Evolutionary conservation across 2,797 vertebrate species (phyloP), one percentile per base, ranked within the genome.

Genomic region (Numenius phaeopus): DNA sequence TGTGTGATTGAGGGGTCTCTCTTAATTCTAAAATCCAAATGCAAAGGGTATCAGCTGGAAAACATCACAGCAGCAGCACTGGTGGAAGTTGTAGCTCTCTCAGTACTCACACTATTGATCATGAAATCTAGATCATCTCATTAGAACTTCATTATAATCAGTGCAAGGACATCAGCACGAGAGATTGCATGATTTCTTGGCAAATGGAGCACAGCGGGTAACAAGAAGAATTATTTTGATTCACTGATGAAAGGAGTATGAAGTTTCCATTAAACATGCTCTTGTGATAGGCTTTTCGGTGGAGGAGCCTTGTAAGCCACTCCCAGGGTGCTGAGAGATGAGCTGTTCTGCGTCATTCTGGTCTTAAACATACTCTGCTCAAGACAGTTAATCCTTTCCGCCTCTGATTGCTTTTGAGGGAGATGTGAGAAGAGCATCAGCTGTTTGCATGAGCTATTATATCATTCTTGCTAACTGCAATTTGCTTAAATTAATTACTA

Each of bases 91-190:
- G 57, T 69, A 79, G n/a, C 73, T 55, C n/a, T 90, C 44, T 40
- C 49, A 64, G 29, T 46, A 76, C 55, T 89, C 37, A 23, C 5
- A 9, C 34, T 81, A 61, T 76, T 84, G 80, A 84, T 70, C 3
- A 0, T 65, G 62, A 92, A 78, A 92, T 91, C 81, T 79, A 44
- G 66, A 70, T 73, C 16, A 30, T 81, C 55, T 92, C 55, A 62
- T 94, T 77, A 95, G 85, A 64, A 82, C 58, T 86, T 89, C 46
- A 55, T 94, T 92, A 86, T 75, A 82, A 95, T 89, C 73, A 71
- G 55, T 80, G 58, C 55, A 91, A 93, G 78, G 71, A 85, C 44
- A 92, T 95, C 93, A 92, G 52, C 69, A 83, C 21, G 47, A 91
- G 86, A 81, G 62, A 85, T 27, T 57, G 50, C 47, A 6, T 83